Evolutionary conservation across 2,113 vertebrate species (phyloP).

Genomic region (Neofelis nebulosa): DNA sequence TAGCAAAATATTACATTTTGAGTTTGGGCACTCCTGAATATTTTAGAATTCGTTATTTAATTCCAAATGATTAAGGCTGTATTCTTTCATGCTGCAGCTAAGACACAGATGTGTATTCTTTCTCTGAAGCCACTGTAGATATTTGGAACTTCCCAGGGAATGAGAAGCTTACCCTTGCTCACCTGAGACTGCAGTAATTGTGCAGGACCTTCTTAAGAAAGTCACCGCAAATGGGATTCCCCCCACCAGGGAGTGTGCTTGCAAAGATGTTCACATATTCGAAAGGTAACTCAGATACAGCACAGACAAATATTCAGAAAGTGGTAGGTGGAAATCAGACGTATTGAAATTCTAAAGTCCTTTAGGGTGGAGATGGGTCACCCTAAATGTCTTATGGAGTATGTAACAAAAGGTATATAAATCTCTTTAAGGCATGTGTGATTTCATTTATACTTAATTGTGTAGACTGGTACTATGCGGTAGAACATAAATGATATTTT

Average conservation of each 20-base stretch:
- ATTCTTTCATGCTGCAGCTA: neutral
- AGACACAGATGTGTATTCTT: neutral
- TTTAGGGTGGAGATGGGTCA: neutral
- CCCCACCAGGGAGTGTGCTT: neutral
- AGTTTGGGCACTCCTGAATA: neutral
- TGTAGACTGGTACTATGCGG: neutral
- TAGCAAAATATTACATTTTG: neutral
- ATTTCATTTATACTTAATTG: slow-evolving; percentile 52
- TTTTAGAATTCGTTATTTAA: slow-evolving; percentile 14
- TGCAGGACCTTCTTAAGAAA: neutral
- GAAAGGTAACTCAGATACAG: neutral
- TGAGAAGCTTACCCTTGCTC: neutral
- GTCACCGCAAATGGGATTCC: neutral
- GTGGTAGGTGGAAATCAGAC: neutral
- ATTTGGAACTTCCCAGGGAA: neutral
- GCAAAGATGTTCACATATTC: neutral
- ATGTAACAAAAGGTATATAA: slow-evolving; percentile 26
- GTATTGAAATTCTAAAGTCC: slow-evolving; percentile 58
- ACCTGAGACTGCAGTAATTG: neutral
- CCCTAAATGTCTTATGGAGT: slow-evolving; percentile 29
- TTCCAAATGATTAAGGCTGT: neutral
- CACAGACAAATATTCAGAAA: neutral
- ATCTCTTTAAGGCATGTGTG: neutral
- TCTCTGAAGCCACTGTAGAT: neutral
- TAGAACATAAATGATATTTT: slow-evolving; percentile 27